Percentiles rank a stretch among this genome's conserved stretches.
Evolutionary conservation across 2,888 invertebrate species (phyloP).

Genomic region (Coelopa pilipes): DNA sequence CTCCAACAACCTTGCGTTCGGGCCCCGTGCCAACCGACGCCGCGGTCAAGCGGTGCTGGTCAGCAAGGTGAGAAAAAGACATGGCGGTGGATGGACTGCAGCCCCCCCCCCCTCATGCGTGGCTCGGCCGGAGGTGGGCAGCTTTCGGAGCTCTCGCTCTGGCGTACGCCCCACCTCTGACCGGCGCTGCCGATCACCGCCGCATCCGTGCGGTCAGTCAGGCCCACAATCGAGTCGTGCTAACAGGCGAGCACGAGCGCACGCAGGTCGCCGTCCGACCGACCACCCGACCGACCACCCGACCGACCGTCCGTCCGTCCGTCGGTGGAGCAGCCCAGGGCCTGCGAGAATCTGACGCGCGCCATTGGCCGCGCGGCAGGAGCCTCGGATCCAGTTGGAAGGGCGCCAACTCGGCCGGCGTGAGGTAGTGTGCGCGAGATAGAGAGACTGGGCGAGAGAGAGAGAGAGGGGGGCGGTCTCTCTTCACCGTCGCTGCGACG

Average conservation of each 20-base stretch:
- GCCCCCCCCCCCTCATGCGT: too few species aligned
- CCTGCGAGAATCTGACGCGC: neutral
- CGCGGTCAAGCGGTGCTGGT: neutral
- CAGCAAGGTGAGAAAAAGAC: neutral
- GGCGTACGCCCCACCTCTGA: neutral
- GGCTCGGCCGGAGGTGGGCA: too few species aligned
- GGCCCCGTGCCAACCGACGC: too few species aligned
- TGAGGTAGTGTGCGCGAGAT: too few species aligned
- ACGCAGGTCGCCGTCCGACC: conserved; percentile 28
- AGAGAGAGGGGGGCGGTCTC: too few species aligned
- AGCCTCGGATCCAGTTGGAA: conserved; percentile 5
- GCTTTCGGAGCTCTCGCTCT: too few species aligned
- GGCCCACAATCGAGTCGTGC: conserved; percentile 65
- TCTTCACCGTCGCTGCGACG: too few species aligned
- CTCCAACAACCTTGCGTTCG: too few species aligned
- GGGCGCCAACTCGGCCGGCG: conserved; percentile 6
- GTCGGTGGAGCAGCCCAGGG: too few species aligned
- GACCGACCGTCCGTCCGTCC: conserved; percentile 25
- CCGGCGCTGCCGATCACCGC: neutral
- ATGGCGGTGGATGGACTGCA: neutral
- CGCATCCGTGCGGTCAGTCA: conserved; percentile 63
- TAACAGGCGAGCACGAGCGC: conserved; percentile 62
- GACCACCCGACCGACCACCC: too few species aligned
- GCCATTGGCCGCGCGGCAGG: conserved; percentile 22
- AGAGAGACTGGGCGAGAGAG: too few species aligned